These are phyloP conservation scores for Ctenomys sociabilis DNA, from an alignment of 2,113 vertebrate genomes.

Conservation along the genomic window DNA sequence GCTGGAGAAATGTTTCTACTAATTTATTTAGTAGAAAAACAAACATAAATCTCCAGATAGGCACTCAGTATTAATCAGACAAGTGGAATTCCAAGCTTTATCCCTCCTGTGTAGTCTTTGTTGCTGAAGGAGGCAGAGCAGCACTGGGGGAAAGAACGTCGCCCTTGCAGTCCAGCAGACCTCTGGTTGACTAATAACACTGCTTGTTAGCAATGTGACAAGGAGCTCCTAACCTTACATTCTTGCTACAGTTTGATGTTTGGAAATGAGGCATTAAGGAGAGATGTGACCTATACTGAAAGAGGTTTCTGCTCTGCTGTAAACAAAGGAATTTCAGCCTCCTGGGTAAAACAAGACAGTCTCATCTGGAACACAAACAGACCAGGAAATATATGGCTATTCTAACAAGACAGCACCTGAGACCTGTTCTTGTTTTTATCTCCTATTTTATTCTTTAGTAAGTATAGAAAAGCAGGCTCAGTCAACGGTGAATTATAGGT, in stretches of 20 bases:
- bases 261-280: slow-evolving; percentile 49
- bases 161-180: slow-evolving; percentile 56
- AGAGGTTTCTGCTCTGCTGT: slow-evolving; percentile 40
- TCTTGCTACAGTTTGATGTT: slow-evolving; percentile 54
- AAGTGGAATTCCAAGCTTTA: slow-evolving; percentile 78
- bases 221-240: slow-evolving; percentile 60
- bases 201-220: slow-evolving; percentile 45
- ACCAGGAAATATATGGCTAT: neutral
- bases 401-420: neutral
- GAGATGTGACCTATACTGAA: slow-evolving; percentile 9
- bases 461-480: neutral
- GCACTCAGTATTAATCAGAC: slow-evolving; percentile 79
- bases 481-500: neutral
- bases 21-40: slow-evolving; percentile 82
- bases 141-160: slow-evolving; percentile 25
- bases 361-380: neutral
- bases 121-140: slow-evolving; percentile 47
- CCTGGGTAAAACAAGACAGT: slow-evolving; percentile 23
- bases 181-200: slow-evolving; percentile 51
- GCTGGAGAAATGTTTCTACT: slow-evolving; percentile 76
- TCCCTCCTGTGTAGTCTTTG: slow-evolving; percentile 74
- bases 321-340: neutral
- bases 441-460: neutral
- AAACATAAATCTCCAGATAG: slow-evolving; percentile 81
- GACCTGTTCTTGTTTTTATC: neutral